These are phyloP conservation scores for Euphydryas editha DNA, from an alignment of 2,888 invertebrate genomes.

Conservation along the genomic window DNA sequence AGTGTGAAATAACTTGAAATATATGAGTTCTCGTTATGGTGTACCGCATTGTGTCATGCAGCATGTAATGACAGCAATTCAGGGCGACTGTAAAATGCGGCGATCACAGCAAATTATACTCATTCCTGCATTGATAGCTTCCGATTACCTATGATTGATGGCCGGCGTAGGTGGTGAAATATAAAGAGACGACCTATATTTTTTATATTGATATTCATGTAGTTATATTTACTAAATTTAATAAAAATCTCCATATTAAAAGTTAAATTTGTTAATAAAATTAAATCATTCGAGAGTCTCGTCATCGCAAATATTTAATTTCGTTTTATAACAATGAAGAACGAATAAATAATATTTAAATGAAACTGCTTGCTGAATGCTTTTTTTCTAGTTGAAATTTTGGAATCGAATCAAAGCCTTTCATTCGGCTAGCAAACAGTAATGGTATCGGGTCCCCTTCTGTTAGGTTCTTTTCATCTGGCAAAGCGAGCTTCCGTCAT, in stretches of 20 bases:
- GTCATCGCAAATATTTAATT: too few species aligned
- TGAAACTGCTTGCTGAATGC: too few species aligned
- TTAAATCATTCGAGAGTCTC: neutral
- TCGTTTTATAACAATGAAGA: too few species aligned
- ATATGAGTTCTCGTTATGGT: constrained; percentile 62
- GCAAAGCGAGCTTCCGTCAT: constrained; percentile 51
- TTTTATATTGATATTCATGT: constrained; percentile 23
- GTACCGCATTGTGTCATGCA: constrained; percentile 62
- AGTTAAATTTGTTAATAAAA: neutral
- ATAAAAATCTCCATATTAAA: too few species aligned
- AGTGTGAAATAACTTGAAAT: constrained; percentile 45
- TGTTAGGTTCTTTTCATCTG: constrained; percentile 60
- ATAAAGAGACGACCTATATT: constrained; percentile 41
- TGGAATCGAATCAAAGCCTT: constrained; percentile 13
- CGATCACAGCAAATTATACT: constrained; percentile 73
- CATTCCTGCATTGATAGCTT: constrained; percentile 78
- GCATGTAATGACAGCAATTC: constrained; percentile 74
- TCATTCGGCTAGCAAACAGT: constrained; percentile 27
- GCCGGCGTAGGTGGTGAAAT: constrained; percentile 55
- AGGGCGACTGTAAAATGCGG: constrained; percentile 69
- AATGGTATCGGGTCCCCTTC: constrained; percentile 29
- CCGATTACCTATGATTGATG: constrained; percentile 77
- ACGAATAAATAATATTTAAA: too few species aligned
- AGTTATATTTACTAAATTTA: neutral
- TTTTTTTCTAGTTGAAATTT: neutral